A percentile compares a stretch with the other conserved stretches of the same genome.
Conservation (phyloP, 2,113 vertebrate genomes). For the Strix aluco region DNA sequence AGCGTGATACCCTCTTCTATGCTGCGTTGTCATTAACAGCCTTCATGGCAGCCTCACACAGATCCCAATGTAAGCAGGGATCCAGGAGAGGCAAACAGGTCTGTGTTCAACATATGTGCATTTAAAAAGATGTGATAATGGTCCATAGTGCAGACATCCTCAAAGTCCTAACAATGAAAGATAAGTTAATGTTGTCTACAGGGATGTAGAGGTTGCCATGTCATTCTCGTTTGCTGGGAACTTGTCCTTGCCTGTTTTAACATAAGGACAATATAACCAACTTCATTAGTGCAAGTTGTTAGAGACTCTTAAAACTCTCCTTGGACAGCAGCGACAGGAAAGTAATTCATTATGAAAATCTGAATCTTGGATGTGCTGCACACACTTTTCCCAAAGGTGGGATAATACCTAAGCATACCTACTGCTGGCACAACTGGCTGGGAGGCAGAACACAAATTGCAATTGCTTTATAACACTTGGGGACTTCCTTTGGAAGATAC, state of each 20-base stretch:
- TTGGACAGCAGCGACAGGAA: not conserved
- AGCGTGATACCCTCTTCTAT: fast-evolving
- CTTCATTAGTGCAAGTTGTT: slow-evolving; percentile 4
- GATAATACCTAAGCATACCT: slow-evolving; percentile 14
- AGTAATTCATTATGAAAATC: slow-evolving; percentile 24
- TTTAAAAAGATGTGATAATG: not conserved
- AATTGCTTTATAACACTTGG: not conserved
- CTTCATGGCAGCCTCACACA: not conserved
- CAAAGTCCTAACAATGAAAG: not conserved
- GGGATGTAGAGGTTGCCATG: not conserved
- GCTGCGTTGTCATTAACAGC: not conserved
- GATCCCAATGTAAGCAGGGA: not conserved
- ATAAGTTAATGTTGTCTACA: not conserved
- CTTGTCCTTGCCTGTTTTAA: not conserved
- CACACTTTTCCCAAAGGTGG: slow-evolving; percentile 9
- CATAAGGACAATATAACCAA: not conserved
- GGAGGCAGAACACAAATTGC: slow-evolving; percentile 15
- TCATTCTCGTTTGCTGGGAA: not conserved
- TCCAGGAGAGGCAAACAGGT: not conserved
- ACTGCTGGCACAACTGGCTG: not conserved
- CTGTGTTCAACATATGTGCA: not conserved
- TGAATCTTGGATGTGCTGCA: slow-evolving; percentile 3
- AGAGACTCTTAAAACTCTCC: not conserved
- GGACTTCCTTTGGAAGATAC: not conserved
- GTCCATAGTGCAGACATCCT: not conserved